Conservation (phyloP, 2,888 invertebrate genomes). For the Euplagia quadripunctaria region DNA sequence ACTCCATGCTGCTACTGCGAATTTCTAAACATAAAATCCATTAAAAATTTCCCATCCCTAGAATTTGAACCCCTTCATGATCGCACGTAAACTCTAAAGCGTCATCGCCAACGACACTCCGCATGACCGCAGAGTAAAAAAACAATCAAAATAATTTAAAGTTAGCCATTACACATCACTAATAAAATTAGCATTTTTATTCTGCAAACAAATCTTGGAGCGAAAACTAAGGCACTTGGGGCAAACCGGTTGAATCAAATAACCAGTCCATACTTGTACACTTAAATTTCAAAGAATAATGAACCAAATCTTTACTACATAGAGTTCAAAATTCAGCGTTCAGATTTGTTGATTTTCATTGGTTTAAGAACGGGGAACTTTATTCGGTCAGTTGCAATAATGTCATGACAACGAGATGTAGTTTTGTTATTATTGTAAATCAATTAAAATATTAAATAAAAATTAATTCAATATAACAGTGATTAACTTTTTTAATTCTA, state of each 20-base stretch:
- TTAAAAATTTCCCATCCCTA: no score
- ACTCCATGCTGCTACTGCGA: no score
- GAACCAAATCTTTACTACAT: accelerated
- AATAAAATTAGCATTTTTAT: not conserved
- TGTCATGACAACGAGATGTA: conserved; percentile 17
- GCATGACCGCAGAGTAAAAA: not conserved
- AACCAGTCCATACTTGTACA: not conserved
- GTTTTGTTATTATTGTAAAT: conserved; percentile 12
- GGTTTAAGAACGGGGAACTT: conserved; percentile 6
- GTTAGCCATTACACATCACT: not conserved
- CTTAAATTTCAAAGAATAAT: conserved; percentile 2
- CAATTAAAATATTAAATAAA: not conserved
- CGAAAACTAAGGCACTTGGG: not conserved
- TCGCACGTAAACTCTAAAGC: no score
- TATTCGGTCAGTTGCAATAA: conserved; percentile 24
- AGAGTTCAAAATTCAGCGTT: not conserved
- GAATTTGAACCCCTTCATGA: no score
- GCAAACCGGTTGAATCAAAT: conserved; percentile 25
- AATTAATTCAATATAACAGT: not conserved
- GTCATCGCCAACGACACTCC: no score
- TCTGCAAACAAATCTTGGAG: conserved; percentile 14
- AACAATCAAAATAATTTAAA: not conserved
- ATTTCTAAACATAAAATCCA: no score
- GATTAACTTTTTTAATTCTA: not conserved
- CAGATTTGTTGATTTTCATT: not conserved